These are phyloP conservation scores for Propithecus perrieri DNA, from an alignment of 2,797 vertebrate species.

Conservation along the genomic window DNA sequence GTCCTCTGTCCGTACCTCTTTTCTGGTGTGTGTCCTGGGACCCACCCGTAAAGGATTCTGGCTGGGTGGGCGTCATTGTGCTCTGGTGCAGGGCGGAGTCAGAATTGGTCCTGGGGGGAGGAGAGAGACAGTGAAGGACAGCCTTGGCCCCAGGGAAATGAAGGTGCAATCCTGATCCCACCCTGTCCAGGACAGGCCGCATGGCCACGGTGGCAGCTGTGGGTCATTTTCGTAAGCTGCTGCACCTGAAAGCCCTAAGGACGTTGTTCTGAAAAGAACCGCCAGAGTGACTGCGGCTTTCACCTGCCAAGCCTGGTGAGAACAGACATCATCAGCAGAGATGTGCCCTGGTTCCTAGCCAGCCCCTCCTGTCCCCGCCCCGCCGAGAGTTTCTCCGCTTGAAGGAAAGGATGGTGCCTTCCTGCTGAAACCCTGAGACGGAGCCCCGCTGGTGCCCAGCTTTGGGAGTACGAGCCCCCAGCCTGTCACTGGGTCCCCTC, in stretches of 20 bases:
- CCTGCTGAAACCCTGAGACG: not conserved
- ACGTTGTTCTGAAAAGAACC: not conserved
- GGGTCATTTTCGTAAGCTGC: not conserved
- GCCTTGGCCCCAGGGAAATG: not conserved
- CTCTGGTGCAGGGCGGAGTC: slow-evolving; percentile 99
- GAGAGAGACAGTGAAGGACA: not conserved
- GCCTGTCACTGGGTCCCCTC: not conserved
- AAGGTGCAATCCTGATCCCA: not conserved
- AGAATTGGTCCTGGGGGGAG: slow-evolving; percentile 93
- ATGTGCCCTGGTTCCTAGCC: not conserved
- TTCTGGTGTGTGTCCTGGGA: slow-evolving; percentile 97
- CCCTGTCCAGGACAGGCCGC: not conserved
- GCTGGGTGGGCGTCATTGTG: slow-evolving; percentile 93
- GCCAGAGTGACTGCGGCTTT: not conserved
- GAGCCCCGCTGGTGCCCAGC: not conserved
- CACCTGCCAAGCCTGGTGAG: not conserved
- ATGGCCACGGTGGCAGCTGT: not conserved
- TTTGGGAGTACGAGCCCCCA: not conserved
- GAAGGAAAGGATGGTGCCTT: not conserved
- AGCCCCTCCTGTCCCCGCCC: not conserved
- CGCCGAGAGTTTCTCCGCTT: not conserved
- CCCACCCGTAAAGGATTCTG: slow-evolving; percentile 93
- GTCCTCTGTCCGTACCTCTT: slow-evolving; percentile 88
- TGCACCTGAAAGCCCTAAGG: not conserved
- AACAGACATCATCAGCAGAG: not conserved